Percentiles rank a stretch among this genome's conserved stretches.
Conservation (phyloP, 2,888 invertebrate genomes). For the Teleogryllus oceanicus region DNA sequence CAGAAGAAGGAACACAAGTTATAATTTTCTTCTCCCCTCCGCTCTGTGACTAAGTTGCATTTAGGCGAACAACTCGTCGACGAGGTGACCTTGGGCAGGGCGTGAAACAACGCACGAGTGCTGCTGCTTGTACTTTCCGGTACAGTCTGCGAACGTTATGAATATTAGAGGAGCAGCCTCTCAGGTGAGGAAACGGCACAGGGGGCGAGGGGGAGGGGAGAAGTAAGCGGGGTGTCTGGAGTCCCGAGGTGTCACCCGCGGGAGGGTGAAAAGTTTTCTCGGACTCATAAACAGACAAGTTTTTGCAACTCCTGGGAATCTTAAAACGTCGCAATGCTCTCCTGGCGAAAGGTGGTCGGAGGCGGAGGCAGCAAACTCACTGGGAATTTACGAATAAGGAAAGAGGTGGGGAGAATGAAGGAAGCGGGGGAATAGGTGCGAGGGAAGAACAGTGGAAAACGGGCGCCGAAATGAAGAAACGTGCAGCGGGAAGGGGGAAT, state of each 20-base stretch:
- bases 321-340: not conserved
- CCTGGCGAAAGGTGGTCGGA: too few species aligned
- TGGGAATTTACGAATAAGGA: too few species aligned
- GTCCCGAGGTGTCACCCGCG: too few species aligned
- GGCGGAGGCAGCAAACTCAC: too few species aligned
- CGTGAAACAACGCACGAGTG: not conserved
- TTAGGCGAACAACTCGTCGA: too few species aligned
- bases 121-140: not conserved
- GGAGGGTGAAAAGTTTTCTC: not conserved
- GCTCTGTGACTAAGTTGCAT: too few species aligned
- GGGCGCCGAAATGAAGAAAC: not conserved
- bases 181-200: not conserved
- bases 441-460: not conserved
- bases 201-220: not conserved
- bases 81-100: too few species aligned
- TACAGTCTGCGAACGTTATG: not conserved
- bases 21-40: too few species aligned
- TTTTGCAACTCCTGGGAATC: not conserved
- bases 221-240: not conserved
- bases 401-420: too few species aligned
- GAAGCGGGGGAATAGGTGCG: not conserved
- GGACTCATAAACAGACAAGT: constrained; percentile 18
- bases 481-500: not conserved
- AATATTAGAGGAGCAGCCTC: not conserved
- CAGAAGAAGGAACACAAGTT: too few species aligned